Evolutionary conservation across 1,140 invertebrate species (phyloP).

Genomic region (Nebria ingens): DNA sequence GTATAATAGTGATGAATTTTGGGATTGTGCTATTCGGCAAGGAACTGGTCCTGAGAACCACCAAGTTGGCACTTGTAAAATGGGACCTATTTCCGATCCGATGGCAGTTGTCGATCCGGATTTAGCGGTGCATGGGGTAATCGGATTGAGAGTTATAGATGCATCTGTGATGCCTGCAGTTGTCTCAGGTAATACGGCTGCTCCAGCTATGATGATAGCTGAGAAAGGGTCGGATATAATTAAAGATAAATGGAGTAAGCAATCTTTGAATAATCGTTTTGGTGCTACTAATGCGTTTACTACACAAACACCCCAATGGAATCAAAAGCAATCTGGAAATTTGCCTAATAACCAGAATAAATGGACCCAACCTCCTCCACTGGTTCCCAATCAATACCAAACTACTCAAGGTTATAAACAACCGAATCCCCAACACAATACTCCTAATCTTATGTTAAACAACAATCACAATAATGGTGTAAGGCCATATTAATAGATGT

Average conservation of each 20-base stretch:
- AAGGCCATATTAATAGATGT: too few relatives aligned
- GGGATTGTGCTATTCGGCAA: constrained; percentile 65
- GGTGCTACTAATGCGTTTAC: not conserved
- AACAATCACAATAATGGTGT: too few relatives aligned
- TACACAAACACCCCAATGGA: not conserved
- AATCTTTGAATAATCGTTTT: too few relatives aligned
- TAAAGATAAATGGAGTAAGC: constrained; percentile 56
- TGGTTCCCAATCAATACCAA: not conserved
- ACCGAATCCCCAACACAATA: too few relatives aligned
- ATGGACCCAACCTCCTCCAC: not conserved
- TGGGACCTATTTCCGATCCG: constrained; percentile 59
- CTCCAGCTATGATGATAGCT: constrained; percentile 73
- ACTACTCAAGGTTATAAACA: too few relatives aligned
- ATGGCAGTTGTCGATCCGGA: constrained; percentile 60
- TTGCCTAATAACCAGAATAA: not conserved
- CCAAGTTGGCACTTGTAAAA: constrained; percentile 71
- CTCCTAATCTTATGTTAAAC: too few relatives aligned
- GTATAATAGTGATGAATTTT: constrained; percentile 67
- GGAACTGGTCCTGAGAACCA: constrained; percentile 75
- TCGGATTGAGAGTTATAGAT: constrained; percentile 61
- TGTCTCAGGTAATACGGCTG: constrained; percentile 69
- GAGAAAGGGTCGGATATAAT: constrained; percentile 72
- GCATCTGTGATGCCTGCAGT: constrained; percentile 69
- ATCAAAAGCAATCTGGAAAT: not conserved
- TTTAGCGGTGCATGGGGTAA: constrained; percentile 57